phyloP scores from a whole-genome alignment of 2,113 vertebrate species.

The Cariama cristata region DNA sequence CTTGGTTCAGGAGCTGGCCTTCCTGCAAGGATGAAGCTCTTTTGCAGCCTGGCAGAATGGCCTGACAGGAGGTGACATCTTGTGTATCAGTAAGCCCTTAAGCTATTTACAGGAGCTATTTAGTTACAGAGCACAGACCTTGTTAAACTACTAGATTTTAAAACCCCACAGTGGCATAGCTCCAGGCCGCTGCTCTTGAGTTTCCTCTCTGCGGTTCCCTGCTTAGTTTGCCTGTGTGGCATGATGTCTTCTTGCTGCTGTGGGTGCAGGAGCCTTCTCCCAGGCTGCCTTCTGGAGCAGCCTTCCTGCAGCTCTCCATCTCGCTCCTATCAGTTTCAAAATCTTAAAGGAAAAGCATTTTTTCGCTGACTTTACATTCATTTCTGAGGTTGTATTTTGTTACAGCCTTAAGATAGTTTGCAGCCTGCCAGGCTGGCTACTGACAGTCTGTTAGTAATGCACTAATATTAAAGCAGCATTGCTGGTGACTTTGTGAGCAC shows the following conservation, averaged over 20 bases:
- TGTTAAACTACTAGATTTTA: background rate
- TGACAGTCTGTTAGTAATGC: background rate
- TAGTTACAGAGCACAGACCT: background rate
- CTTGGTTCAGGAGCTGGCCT: background rate
- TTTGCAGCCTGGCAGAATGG: background rate
- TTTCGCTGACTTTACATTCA: background rate
- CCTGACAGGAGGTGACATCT: background rate
- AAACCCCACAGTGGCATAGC: background rate
- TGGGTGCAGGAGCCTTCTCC: background rate
- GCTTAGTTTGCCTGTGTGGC: slow-evolving; percentile 1
- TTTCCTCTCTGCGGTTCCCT: slow-evolving; percentile 25
- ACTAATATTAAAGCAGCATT: background rate
- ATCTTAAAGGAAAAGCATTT: background rate
- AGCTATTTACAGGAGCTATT: slow-evolving; percentile 42
- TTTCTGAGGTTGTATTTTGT: background rate
- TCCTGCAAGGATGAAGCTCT: background rate
- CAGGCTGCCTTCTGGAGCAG: background rate
- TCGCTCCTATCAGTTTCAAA: accelerated
- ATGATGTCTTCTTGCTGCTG: background rate
- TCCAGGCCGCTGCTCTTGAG: slow-evolving; percentile 2
- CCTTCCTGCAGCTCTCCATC: background rate
- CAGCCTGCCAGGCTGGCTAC: background rate
- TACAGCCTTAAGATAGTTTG: background rate
- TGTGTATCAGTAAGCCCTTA: background rate
- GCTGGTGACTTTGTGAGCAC: background rate